Conservation (phyloP, 2,113 vertebrate species). For the Sigmodon hispidus region DNA sequence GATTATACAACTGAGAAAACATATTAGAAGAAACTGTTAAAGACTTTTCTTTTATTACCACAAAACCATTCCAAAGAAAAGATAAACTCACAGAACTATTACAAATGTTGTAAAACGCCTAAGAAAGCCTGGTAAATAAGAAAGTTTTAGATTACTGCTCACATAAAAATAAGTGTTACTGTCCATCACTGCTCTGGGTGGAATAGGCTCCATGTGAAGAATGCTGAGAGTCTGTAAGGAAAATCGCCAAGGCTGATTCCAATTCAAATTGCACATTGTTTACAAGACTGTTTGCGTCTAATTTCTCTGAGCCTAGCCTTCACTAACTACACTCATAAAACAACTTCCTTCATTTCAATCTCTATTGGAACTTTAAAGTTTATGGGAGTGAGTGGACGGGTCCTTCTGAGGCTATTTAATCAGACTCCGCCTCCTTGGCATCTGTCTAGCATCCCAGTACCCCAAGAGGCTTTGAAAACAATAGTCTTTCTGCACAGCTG, state of each 20-base stretch:
- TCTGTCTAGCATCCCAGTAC: conserved; percentile 75
- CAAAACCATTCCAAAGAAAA: conserved; percentile 70
- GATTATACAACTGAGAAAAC: conserved; percentile 71
- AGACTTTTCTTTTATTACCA: conserved; percentile 66
- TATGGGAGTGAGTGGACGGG: conserved; percentile 57
- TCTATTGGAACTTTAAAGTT: conserved; percentile 61
- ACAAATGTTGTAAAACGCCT: conserved; percentile 70
- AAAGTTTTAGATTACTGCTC: conserved; percentile 75
- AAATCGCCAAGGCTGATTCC: conserved; percentile 58
- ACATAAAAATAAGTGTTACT: conserved; percentile 75
- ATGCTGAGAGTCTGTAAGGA: conserved; percentile 47
- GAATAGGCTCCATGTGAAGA: conserved; percentile 56
- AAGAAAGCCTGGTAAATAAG: conserved; percentile 71
- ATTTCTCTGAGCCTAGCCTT: conserved; percentile 50
- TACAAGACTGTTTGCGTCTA: conserved; percentile 51
- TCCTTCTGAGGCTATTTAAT: conserved; percentile 65
- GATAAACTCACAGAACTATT: conserved; percentile 75
- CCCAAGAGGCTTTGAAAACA: conserved; percentile 65
- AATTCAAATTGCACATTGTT: conserved; percentile 43
- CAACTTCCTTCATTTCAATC: conserved; percentile 74
- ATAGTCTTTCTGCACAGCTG: conserved; percentile 65
- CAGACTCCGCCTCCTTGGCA: conserved; percentile 84
- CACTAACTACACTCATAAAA: conserved; percentile 67
- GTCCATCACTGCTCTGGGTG: conserved; percentile 53
- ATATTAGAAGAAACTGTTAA: conserved; percentile 75